Evolutionary conservation across 1,140 invertebrate species (phyloP).

Genomic region (Aphelinus atriplicis): DNA sequence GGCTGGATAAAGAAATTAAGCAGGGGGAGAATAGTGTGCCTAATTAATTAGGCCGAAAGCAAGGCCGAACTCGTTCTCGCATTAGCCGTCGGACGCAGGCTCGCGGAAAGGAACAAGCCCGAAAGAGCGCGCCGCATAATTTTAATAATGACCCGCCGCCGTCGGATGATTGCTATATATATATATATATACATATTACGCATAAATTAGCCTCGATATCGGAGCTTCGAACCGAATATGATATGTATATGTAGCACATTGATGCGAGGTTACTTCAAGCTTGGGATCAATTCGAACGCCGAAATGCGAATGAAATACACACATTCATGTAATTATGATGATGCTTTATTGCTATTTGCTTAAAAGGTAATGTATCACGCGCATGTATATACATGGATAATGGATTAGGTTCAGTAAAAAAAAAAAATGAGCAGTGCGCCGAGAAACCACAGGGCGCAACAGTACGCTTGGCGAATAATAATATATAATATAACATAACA

Average conservation of each 20-base stretch:
- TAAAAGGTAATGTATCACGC: constrained; percentile 28
- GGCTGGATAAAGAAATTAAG: constrained; percentile 21
- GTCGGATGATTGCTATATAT: constrained; percentile 17
- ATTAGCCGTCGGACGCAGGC: constrained; percentile 1
- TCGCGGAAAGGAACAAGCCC: constrained; percentile 7
- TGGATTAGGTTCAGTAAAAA: constrained; percentile 4
- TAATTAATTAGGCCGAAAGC: constrained; percentile 30
- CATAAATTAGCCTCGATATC: constrained; percentile 24
- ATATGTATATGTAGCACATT: too few relatives aligned
- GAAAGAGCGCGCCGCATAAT: not conserved
- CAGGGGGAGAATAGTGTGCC: constrained; percentile 7
- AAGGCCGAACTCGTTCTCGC: constrained; percentile 16
- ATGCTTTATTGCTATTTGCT: constrained; percentile 19
- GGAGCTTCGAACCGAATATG: too few relatives aligned
- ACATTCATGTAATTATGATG: not conserved
- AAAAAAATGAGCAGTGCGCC: not conserved
- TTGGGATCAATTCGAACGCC: too few relatives aligned
- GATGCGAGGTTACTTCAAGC: too few relatives aligned
- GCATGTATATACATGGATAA: constrained; percentile 23
- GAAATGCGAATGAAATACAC: too few relatives aligned
- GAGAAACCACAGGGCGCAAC: not conserved
- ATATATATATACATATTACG: not conserved
- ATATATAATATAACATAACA: not conserved
- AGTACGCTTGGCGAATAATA: constrained; percentile 9
- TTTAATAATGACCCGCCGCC: constrained; percentile 24